A percentile compares a stretch with the other conserved stretches of the same genome.
Conservation (phyloP, 1,140 invertebrate species). For the Capitella teleta region DNA sequence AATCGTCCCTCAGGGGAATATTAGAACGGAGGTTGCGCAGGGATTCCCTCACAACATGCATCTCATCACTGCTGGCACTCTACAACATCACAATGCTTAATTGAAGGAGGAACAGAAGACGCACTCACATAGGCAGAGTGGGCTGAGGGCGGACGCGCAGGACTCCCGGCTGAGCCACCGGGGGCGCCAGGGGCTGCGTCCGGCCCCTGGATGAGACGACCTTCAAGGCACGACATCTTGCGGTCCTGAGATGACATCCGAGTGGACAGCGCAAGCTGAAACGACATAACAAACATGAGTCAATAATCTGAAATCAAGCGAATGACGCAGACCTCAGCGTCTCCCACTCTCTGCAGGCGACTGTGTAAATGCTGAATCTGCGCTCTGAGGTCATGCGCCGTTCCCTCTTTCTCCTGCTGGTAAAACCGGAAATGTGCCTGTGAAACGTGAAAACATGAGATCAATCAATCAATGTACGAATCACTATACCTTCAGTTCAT, state of each 20-base stretch:
- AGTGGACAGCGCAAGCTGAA: slow-evolving; percentile 17
- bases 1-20: slow-evolving; percentile 37
- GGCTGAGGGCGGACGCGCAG: slow-evolving; percentile 2
- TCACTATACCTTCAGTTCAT: slow-evolving; percentile 18
- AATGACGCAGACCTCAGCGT: slow-evolving; percentile 19
- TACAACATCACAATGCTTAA: slow-evolving; percentile 1
- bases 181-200: too few species aligned
- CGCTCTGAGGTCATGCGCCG: slow-evolving; percentile 17
- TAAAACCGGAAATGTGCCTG: slow-evolving; percentile 26
- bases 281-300: too few species aligned
- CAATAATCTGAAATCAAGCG: too few species aligned
- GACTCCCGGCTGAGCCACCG: slow-evolving; percentile 14
- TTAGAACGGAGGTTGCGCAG: slow-evolving; percentile 36
- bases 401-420: slow-evolving; percentile 25
- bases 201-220: slow-evolving; percentile 31
- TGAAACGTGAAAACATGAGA: too few species aligned
- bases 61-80: slow-evolving; percentile 30
- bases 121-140: not conserved
- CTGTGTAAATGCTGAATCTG: slow-evolving; percentile 19
- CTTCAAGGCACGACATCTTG: slow-evolving; percentile 34
- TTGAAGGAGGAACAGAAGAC: not conserved
- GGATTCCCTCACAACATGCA: slow-evolving; percentile 41
- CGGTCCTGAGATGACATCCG: slow-evolving; percentile 28
- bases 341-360: slow-evolving; percentile 18
- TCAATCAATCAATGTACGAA: too few species aligned